Percentiles rank a stretch among this genome's conserved stretches.
Conservation (phyloP, 2,888 invertebrate species). For the Alloscopus bannaensis region DNA sequence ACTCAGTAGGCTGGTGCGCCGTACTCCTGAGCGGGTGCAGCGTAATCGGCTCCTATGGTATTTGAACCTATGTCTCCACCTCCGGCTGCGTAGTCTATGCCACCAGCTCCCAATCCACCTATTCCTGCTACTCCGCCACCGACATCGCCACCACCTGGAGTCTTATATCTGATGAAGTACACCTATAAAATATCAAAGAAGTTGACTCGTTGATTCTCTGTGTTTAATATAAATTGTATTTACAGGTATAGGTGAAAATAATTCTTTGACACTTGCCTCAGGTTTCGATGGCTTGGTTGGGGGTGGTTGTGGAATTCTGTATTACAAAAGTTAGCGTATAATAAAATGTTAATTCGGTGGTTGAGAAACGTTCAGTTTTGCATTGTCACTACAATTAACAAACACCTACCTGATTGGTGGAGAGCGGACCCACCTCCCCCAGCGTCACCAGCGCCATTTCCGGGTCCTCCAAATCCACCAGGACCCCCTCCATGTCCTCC, state of each 20-base stretch:
- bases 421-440: conserved; percentile 73
- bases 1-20: conserved; percentile 52
- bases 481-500: conserved; percentile 15
- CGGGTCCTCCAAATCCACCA: conserved; percentile 18
- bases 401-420: conserved; percentile 80
- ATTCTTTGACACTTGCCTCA: conserved; percentile 77
- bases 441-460: conserved; percentile 23
- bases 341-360: not conserved
- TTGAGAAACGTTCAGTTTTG: not conserved
- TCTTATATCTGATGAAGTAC: conserved; percentile 91
- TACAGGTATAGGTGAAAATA: not conserved
- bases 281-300: conserved; percentile 92
- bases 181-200: conserved; percentile 74
- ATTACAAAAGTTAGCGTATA: not conserved
- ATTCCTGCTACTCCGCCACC: conserved; percentile 40
- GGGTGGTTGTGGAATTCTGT: conserved; percentile 82
- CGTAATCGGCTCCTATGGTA: conserved; percentile 60
- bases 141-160: conserved; percentile 74
- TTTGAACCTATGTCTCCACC: conserved; percentile 56
- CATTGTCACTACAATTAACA: not conserved
- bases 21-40: conserved; percentile 53
- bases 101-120: conserved; percentile 36
- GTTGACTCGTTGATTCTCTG: no score
- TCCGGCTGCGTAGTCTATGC: conserved; percentile 22
- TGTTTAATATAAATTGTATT: not conserved